Percentiles rank a stretch among this genome's conserved stretches.
Conservation (phyloP, 2,888 invertebrate genomes). For the Lobophora halterata region DNA sequence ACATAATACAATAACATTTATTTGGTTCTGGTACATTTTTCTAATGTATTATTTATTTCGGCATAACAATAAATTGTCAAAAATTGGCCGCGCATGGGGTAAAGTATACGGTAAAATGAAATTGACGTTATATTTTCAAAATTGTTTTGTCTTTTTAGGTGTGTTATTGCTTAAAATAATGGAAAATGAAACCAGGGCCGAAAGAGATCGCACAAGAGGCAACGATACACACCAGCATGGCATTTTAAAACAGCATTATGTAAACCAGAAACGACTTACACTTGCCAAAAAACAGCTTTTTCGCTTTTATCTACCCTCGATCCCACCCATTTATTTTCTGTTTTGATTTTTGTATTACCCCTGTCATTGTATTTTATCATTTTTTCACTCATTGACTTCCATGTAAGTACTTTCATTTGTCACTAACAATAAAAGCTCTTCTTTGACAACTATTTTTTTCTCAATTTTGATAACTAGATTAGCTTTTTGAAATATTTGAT, state of each 20-base stretch:
- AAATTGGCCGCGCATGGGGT: conserved; percentile 33
- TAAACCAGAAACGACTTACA: conserved; percentile 30
- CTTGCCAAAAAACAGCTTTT: conserved; percentile 41
- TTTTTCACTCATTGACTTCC: conserved; percentile 20
- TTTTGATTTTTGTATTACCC: conserved; percentile 13
- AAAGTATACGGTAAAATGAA: conserved; percentile 24
- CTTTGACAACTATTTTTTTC: conserved; percentile 6
- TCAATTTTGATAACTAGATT: conserved; percentile 3
- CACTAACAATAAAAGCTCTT: conserved; percentile 13
- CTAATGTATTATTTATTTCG: conserved; percentile 34
- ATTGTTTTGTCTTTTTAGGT: conserved; percentile 62
- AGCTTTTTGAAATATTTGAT: conserved; percentile 1
- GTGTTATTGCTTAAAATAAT: conserved; percentile 49
- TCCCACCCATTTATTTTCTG: conserved; percentile 20
- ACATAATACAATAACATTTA: conserved; percentile 29
- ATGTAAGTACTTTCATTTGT: conserved; percentile 16
- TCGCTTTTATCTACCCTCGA: conserved; percentile 39
- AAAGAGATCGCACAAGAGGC: conserved; percentile 64
- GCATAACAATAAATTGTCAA: conserved; percentile 22
- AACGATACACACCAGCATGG: conserved; percentile 62
- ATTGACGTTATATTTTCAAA: conserved; percentile 23
- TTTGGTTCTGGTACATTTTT: conserved; percentile 77
- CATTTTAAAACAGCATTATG: conserved; percentile 50
- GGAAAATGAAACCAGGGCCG: conserved; percentile 78
- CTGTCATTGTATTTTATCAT: conserved; percentile 23